These are phyloP conservation scores for Melieria picta DNA, from an alignment of 2,888 invertebrate genomes.

Conservation along the genomic window DNA sequence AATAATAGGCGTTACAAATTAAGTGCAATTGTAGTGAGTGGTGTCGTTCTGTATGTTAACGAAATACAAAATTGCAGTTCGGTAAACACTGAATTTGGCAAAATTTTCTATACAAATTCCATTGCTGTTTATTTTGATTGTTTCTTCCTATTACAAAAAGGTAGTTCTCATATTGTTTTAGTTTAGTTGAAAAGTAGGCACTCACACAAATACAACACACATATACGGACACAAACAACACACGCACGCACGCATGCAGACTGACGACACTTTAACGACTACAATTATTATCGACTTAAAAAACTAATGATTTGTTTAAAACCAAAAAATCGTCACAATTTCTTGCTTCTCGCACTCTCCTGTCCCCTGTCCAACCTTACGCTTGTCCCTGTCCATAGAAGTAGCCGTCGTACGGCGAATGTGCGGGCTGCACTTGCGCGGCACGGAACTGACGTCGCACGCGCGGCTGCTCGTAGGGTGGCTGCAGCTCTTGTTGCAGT, in stretches of 20 bases:
- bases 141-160: background rate
- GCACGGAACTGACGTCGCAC: slow-evolving; percentile 49
- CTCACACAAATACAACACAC: slow-evolving; percentile 29
- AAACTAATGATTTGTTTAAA: too few relatives aligned
- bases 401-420: slow-evolving; percentile 37
- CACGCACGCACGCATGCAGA: slow-evolving; percentile 36
- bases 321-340: background rate
- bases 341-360: background rate
- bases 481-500: slow-evolving; percentile 53
- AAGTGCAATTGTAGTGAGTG: too few relatives aligned
- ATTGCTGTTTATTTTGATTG: background rate
- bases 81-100: too few relatives aligned
- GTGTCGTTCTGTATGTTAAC: too few relatives aligned
- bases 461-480: slow-evolving; percentile 48
- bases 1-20: too few relatives aligned
- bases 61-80: too few relatives aligned
- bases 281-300: too few relatives aligned
- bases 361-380: slow-evolving; percentile 39
- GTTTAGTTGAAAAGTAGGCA: background rate
- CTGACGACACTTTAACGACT: background rate
- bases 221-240: slow-evolving; percentile 38
- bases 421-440: slow-evolving; percentile 11
- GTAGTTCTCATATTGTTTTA: background rate
- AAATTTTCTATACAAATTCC: too few relatives aligned
- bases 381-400: slow-evolving; percentile 49